Evolutionary conservation across 2,113 vertebrate species (phyloP).

Genomic region (Cyprinodon tularosa): DNA sequence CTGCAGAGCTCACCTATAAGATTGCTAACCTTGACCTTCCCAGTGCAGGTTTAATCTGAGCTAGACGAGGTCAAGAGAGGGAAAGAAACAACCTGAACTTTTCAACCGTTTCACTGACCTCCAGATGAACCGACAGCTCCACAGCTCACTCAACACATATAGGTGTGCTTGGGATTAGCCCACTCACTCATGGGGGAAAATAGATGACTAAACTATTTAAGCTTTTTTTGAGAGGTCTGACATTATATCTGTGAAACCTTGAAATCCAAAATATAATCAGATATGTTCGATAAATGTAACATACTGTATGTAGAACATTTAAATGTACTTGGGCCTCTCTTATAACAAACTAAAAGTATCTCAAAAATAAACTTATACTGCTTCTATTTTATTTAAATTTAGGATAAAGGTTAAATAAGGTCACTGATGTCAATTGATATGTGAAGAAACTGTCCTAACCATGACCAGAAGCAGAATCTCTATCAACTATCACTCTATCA

Average conservation of each 20-base stretch:
- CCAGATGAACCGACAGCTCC: slow-evolving; percentile 1
- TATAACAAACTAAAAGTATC: not conserved
- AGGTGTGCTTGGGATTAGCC: not conserved
- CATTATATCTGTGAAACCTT: not conserved
- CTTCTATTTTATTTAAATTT: not conserved
- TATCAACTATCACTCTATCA: too few relatives aligned
- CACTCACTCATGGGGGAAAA: not conserved
- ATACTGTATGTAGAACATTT: not conserved
- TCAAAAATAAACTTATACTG: not conserved
- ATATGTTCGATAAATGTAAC: not conserved
- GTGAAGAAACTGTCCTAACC: not conserved
- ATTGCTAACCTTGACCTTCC: not conserved
- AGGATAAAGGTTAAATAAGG: not conserved
- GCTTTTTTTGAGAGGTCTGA: not conserved
- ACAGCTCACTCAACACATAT: not conserved
- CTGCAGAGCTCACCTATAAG: not conserved
- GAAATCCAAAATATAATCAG: not conserved
- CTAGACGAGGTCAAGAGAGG: not conserved
- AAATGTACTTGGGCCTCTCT: not conserved
- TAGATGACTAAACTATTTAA: not conserved
- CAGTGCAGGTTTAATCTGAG: not conserved
- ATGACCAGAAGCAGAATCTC: not conserved
- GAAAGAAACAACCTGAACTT: not conserved
- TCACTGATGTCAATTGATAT: not conserved
- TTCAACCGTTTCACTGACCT: not conserved